phyloP scores from a whole-genome alignment of 2,888 invertebrate species.

The Diaphora mendica region DNA sequence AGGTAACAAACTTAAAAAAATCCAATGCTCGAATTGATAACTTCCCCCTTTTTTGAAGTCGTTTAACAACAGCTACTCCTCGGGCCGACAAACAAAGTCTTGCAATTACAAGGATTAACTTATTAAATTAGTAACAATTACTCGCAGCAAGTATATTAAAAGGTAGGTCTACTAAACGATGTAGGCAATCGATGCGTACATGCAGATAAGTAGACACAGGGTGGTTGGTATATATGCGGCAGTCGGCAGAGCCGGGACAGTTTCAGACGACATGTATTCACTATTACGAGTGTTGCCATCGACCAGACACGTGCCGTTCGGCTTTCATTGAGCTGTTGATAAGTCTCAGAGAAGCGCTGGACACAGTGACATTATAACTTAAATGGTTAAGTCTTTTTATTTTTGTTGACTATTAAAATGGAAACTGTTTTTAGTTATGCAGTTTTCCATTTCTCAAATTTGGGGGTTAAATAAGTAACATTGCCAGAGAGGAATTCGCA shows the following conservation, averaged over 20 bases:
- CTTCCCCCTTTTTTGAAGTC: no score
- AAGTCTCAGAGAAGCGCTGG: not conserved
- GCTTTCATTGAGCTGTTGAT: not conserved
- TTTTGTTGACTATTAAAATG: no score
- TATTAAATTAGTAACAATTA: not conserved
- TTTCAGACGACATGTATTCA: conserved; percentile 6
- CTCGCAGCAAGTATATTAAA: not conserved
- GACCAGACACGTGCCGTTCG: not conserved
- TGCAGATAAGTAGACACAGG: not conserved
- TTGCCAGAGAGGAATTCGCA: not conserved
- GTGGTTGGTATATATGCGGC: not conserved
- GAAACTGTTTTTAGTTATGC: no score
- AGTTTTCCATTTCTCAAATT: no score
- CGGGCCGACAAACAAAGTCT: not conserved
- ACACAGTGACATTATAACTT: not conserved
- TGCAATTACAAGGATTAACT: not conserved
- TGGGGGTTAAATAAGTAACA: no score
- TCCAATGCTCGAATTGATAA: no score
- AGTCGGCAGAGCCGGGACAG: not conserved
- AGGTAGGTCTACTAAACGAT: not conserved
- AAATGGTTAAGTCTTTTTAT: no score
- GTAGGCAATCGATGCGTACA: not conserved
- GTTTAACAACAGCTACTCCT: not conserved
- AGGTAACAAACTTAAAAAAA: no score
- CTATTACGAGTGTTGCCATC: conserved; percentile 12